These are phyloP conservation scores for Oreortyx pictus DNA, from an alignment of 2,797 vertebrate species.

Conservation along the genomic window DNA sequence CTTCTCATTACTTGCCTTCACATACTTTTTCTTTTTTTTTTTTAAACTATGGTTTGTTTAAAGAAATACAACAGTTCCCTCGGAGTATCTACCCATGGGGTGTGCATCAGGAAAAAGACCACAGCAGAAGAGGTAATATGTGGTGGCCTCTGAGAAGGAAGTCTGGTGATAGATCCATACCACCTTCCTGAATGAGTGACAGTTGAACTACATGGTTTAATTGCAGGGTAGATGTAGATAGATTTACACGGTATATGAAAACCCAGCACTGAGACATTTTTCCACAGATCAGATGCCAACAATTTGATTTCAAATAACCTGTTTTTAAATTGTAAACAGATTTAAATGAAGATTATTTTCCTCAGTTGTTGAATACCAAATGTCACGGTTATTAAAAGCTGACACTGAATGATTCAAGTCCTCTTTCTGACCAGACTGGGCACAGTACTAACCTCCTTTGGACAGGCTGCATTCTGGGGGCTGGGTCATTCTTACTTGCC, in stretches of 20 bases:
- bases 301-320: conserved; percentile 2
- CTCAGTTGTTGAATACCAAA: background rate
- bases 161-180: background rate
- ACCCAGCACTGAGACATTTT: background rate
- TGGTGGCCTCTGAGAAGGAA: background rate
- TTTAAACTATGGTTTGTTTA: conserved; percentile 32
- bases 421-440: background rate
- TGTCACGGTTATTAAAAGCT: background rate
- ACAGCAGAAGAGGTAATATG: background rate
- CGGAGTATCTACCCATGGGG: background rate
- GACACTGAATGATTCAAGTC: background rate
- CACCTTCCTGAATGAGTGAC: conserved; percentile 21
- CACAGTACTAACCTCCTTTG: background rate
- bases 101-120: background rate
- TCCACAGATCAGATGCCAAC: conserved; percentile 2
- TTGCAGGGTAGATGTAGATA: conserved; percentile 8
- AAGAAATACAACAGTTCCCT: conserved; percentile 46
- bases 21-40: background rate
- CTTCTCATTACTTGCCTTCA: conserved; percentile 30
- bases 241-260: conserved; percentile 27
- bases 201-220: conserved; percentile 9
- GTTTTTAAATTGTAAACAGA: background rate
- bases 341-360: conserved; percentile 25
- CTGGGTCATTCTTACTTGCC: background rate
- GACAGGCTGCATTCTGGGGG: background rate